Conservation (phyloP, 2,888 invertebrate species). For the Melanostoma scalare region DNA sequence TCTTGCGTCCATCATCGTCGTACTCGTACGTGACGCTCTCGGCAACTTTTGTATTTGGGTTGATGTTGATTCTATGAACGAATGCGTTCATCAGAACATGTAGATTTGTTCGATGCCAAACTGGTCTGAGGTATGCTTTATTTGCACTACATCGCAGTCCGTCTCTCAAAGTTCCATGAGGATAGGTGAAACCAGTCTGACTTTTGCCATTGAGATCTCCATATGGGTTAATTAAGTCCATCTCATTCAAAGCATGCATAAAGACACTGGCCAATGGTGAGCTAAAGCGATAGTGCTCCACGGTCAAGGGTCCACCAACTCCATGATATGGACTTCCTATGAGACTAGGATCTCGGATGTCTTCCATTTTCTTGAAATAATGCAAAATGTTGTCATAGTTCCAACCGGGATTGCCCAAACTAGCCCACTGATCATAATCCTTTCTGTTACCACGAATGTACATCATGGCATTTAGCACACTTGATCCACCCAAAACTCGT, state of each 20-base stretch:
- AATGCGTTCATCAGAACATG: slow-evolving; percentile 88
- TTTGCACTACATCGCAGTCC: slow-evolving; percentile 92
- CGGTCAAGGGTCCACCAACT: slow-evolving; percentile 87
- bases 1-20: slow-evolving; percentile 75
- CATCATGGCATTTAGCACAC: slow-evolving; percentile 94
- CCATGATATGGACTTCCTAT: slow-evolving; percentile 86
- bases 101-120: slow-evolving; percentile 87
- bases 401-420: slow-evolving; percentile 90
- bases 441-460: slow-evolving; percentile 91
- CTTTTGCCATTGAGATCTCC: slow-evolving; percentile 89
- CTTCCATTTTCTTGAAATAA: slow-evolving; percentile 91
- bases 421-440: slow-evolving; percentile 94
- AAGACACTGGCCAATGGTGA: slow-evolving; percentile 88
- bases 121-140: slow-evolving; percentile 90
- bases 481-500: slow-evolving; percentile 90
- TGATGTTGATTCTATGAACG: slow-evolving; percentile 87
- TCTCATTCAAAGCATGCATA: slow-evolving; percentile 86
- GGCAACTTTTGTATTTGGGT: slow-evolving; percentile 84
- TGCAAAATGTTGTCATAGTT: slow-evolving; percentile 88
- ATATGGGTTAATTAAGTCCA: slow-evolving; percentile 85
- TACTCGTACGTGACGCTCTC: slow-evolving; percentile 86
- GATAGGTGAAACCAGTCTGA: slow-evolving; percentile 91
- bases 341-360: slow-evolving; percentile 86
- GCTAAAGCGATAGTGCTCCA: slow-evolving; percentile 88
- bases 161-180: slow-evolving; percentile 89